Conservation (phyloP, 1,140 invertebrate genomes). For the Drepana arcuata region DNA sequence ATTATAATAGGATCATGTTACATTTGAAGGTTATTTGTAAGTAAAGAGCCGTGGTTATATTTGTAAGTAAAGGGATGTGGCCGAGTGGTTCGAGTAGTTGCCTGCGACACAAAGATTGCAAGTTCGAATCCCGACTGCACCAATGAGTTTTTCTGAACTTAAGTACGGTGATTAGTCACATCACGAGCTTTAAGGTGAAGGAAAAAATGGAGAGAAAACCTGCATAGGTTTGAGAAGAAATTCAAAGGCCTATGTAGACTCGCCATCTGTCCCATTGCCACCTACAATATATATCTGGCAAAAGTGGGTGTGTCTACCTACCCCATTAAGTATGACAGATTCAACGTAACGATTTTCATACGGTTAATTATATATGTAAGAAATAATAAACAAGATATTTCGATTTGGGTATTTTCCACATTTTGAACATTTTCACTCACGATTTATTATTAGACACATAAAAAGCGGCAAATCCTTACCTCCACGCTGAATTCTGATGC, state of each 20-base stretch:
- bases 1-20: background rate
- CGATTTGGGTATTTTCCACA: background rate
- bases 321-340: background rate
- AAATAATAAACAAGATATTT: background rate
- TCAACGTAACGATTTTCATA: background rate
- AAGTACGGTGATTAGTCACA: no score
- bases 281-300: no score
- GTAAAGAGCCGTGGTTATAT: background rate
- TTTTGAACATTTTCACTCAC: background rate
- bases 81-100: no score
- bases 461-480: conserved; percentile 16
- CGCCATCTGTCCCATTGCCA: no score
- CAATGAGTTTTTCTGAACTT: no score
- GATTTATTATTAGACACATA: no score
- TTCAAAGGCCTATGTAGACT: no score
- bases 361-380: background rate
- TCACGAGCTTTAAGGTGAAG: no score
- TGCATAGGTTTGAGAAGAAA: no score
- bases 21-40: background rate
- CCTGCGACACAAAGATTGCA: no score
- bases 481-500: conserved; percentile 21
- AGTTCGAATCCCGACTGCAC: background rate
- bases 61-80: background rate
- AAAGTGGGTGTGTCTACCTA: background rate
- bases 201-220: no score